Percentiles rank a stretch among this genome's conserved stretches.
Conservation (phyloP, 2,113 vertebrate genomes). For the Petaurus breviceps region DNA sequence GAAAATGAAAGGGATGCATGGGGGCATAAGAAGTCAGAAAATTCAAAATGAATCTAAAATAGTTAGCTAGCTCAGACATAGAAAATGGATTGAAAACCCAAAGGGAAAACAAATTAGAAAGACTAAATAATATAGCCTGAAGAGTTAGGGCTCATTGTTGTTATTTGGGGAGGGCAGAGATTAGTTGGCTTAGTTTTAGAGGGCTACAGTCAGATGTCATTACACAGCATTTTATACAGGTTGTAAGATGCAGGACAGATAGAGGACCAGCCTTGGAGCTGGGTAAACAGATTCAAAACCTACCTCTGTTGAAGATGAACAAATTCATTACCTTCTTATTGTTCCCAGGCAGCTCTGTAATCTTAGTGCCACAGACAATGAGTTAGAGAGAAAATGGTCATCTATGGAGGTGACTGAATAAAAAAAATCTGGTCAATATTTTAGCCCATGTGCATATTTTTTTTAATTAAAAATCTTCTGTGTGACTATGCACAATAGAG, state of each 20-base stretch:
- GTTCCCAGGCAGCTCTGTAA: not conserved
- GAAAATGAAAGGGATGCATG: not conserved
- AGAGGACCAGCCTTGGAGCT: not conserved
- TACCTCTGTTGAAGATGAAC: not conserved
- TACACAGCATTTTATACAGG: not conserved
- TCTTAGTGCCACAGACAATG: not conserved
- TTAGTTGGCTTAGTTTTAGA: not conserved
- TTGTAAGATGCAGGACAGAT: not conserved
- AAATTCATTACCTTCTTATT: not conserved
- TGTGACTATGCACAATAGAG: not conserved
- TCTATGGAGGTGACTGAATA: not conserved
- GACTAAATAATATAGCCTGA: not conserved
- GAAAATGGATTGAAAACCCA: not conserved
- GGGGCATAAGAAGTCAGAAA: not conserved
- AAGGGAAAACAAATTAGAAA: constrained; percentile 7
- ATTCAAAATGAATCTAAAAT: not conserved
- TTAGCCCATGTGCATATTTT: not conserved
- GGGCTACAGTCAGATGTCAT: not conserved
- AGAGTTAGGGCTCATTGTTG: not conserved
- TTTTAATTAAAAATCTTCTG: not conserved
- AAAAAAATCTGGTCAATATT: not conserved
- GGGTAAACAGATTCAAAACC: not conserved
- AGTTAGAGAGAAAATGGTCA: not conserved
- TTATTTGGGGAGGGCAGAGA: not conserved
- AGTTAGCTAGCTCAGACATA: not conserved